Evolutionary conservation across 2,888 invertebrate species (phyloP), one percentile per base, ranked within the genome.

Genomic region (Odontothrips loti): DNA sequence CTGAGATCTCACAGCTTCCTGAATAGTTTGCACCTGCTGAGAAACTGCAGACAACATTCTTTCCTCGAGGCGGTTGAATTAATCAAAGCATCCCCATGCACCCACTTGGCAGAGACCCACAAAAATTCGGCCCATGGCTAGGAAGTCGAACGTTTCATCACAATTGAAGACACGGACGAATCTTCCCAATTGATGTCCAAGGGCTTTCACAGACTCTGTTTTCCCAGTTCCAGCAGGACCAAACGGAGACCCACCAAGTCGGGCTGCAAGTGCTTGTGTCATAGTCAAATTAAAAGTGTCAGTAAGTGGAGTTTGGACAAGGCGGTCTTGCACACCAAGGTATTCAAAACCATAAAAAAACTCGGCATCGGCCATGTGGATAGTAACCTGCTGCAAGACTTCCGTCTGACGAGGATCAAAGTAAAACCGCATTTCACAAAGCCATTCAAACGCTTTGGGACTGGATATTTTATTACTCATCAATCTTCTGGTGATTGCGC

Each of bases 131-230:
- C 99, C 99, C 98, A 99, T 99, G 2, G 99, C 99, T 90, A 98
- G 98, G 90, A 99, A 99, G 89, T 99, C 99, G 88, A 99, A 99
- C 0, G 98, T 99, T 89, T 99, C 99, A 86, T 99, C 99, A 88
- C 99, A 99, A 89, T 99, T 99, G 90, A 99, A 99, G 2, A 99
- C 99, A 82, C 99, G 90, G 0, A 99, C 99, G 88, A 99, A 99
- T 83, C 99, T 92, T 82, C 99, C 99, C 47, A 99, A 90, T 86
- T 99, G 99, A 88, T 99, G 97, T 81, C 99, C 99, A 79, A 99
- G 91, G 27, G 99, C 99, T 89, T 99, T 99, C 0, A 99, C 99
- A 0, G 99, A 98, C 88, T 99, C 99, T 0, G 99, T 99, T 89
- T 99, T 99, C 84, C 99, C 99, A 27, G 99, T 99, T 86, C 99